A percentile compares a stretch with the other conserved stretches of the same genome.
phyloP scores from a whole-genome alignment of 2,797 vertebrate species.

The Sebastes kiyomatsui region DNA sequence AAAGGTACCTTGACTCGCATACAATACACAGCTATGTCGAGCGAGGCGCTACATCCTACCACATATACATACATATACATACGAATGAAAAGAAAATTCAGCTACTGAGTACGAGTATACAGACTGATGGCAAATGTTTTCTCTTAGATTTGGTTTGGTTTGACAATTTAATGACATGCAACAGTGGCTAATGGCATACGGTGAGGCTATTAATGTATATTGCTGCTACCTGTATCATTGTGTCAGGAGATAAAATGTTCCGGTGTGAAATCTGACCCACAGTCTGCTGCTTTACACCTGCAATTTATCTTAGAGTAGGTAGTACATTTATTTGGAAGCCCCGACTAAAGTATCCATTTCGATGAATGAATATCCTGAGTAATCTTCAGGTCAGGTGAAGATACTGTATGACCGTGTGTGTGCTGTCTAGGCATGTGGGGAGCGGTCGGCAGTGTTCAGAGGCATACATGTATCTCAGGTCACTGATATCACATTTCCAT shows the following conservation, averaged over 20 bases:
- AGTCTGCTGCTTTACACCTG: constrained; percentile 7
- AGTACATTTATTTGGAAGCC: not conserved
- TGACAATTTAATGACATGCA: not conserved
- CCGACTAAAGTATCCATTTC: constrained; percentile 13
- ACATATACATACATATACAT: not conserved
- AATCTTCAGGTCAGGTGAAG: constrained; percentile 20
- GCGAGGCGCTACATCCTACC: not conserved
- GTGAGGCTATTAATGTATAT: not conserved
- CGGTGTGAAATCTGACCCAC: constrained; percentile 12
- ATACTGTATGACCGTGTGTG: constrained; percentile 5
- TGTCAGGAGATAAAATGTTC: not conserved
- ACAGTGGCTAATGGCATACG: not conserved
- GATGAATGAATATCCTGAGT: constrained; percentile 4
- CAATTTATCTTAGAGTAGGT: not conserved
- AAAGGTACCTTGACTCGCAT: constrained; percentile 83
- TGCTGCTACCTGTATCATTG: not conserved
- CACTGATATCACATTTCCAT: constrained; percentile 79
- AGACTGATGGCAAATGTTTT: not conserved
- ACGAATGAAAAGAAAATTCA: not conserved
- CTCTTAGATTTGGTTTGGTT: not conserved
- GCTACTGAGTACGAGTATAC: not conserved
- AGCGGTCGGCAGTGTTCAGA: constrained; percentile 44
- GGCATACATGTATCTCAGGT: constrained; percentile 56
- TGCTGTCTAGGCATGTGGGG: constrained; percentile 56
- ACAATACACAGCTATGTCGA: too few species aligned